These are phyloP conservation scores for Callochromis pleurospilus DNA, from an alignment of 2,113 vertebrate species.

Conservation along the genomic window DNA sequence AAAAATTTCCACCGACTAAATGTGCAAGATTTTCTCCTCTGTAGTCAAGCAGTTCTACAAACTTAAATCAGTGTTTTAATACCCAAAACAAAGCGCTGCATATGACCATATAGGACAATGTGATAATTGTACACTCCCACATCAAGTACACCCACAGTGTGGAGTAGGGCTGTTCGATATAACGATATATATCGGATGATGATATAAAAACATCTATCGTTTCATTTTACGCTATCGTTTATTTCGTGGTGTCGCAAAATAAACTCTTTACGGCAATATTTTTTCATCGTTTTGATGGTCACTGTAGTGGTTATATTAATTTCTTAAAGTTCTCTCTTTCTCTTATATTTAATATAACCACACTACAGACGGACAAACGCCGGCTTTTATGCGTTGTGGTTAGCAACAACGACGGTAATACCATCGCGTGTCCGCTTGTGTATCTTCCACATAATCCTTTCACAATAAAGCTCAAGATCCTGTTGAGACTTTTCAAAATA, in stretches of 20 bases:
- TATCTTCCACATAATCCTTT: neutral
- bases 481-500: neutral
- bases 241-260: no score
- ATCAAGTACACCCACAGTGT: neutral
- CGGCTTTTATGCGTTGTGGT: rapidly evolving
- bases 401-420: rapidly evolving
- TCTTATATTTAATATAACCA: neutral
- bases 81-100: neutral
- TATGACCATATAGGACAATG: neutral
- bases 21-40: neutral
- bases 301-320: neutral
- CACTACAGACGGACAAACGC: rapidly evolving
- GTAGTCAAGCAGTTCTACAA: neutral
- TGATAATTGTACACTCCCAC: neutral
- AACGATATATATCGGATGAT: no score
- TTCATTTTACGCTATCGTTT: no score
- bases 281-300: neutral
- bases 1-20: rapidly evolving
- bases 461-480: neutral
- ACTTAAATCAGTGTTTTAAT: neutral
- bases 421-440: rapidly evolving
- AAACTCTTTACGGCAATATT: no score
- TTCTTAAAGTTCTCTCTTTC: rapidly evolving
- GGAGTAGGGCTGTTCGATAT: no score
- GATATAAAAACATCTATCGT: no score